Percentiles rank a stretch among this genome's conserved stretches.
These are phyloP conservation scores for Perodicticus potto DNA, from an alignment of 2,797 vertebrate genomes.

Conservation along the genomic window DNA sequence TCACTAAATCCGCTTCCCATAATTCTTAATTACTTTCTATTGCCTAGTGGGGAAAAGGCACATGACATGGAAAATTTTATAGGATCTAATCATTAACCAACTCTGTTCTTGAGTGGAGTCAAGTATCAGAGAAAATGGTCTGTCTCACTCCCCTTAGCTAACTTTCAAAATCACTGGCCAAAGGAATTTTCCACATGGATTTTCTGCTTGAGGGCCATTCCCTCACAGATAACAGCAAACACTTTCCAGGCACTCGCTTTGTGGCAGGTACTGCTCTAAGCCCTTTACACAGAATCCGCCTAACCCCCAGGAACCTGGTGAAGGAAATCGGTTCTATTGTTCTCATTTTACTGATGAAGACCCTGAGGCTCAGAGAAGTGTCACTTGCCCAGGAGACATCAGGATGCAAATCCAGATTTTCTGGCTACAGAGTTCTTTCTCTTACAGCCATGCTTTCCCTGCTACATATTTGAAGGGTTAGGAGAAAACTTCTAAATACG, in stretches of 20 bases:
- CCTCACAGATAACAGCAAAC: not conserved
- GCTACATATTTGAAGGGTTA: no score
- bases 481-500: no score
- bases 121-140: conserved; percentile 66
- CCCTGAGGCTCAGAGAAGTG: not conserved
- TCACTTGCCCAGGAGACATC: not conserved
- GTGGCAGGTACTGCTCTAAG: not conserved
- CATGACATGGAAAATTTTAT: conserved; percentile 85
- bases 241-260: not conserved
- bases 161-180: conserved; percentile 72
- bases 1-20: conserved; percentile 76
- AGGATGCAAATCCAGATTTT: not conserved
- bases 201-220: conserved; percentile 66
- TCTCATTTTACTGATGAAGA: conserved; percentile 36
- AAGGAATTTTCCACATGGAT: conserved; percentile 77
- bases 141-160: conserved; percentile 67
- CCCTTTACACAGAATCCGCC: not conserved
- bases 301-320: not conserved
- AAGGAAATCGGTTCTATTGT: not conserved
- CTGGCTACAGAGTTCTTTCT: not conserved
- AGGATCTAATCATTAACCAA: conserved; percentile 84
- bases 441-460: not conserved
- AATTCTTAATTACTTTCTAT: conserved; percentile 85
- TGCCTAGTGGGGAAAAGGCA: conserved; percentile 83
- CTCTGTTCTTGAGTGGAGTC: conserved; percentile 77